Conservation (phyloP, 2,797 vertebrate genomes). For the Vultur gryphus region DNA sequence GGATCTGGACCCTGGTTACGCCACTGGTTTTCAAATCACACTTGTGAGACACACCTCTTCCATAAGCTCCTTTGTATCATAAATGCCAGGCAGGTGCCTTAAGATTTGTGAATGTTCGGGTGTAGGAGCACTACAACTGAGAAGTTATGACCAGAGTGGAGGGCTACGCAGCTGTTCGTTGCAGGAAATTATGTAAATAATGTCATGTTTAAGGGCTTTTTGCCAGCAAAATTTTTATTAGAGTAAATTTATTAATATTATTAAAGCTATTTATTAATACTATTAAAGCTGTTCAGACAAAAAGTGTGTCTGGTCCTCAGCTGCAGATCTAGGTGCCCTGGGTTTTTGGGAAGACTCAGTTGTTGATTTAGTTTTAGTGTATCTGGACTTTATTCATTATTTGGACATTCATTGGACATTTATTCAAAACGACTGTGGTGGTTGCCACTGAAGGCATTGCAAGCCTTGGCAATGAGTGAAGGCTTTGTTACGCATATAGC, state of each 20-base stretch:
- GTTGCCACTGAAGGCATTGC: not conserved
- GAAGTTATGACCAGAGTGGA: conserved; percentile 26
- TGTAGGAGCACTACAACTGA: conserved; percentile 1
- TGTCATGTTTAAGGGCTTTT: conserved; percentile 63
- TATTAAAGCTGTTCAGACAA: conserved; percentile 29
- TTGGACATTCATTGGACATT: not conserved
- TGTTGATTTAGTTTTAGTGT: not conserved
- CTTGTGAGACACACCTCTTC: conserved; percentile 20
- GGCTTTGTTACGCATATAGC: not conserved
- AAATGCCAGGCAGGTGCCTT: conserved; percentile 27
- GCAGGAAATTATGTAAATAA: conserved; percentile 64
- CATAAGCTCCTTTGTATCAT: conserved; percentile 20
- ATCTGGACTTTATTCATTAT: not conserved
- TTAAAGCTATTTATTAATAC: no score
- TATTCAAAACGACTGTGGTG: not conserved
- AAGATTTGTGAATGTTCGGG: conserved; percentile 64
- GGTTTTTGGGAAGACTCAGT: not conserved
- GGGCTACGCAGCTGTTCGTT: conserved; percentile 61
- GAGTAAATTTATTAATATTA: conserved; percentile 60
- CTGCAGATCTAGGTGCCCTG: not conserved
- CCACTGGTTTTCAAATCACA: not conserved
- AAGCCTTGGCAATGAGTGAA: not conserved
- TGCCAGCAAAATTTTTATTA: conserved; percentile 61
- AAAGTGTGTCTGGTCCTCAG: not conserved
- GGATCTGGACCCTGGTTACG: not conserved